Evolutionary conservation across 2,888 invertebrate genomes (phyloP), one percentile per base, ranked within the genome.

Genomic region (Cantharis nigra): DNA sequence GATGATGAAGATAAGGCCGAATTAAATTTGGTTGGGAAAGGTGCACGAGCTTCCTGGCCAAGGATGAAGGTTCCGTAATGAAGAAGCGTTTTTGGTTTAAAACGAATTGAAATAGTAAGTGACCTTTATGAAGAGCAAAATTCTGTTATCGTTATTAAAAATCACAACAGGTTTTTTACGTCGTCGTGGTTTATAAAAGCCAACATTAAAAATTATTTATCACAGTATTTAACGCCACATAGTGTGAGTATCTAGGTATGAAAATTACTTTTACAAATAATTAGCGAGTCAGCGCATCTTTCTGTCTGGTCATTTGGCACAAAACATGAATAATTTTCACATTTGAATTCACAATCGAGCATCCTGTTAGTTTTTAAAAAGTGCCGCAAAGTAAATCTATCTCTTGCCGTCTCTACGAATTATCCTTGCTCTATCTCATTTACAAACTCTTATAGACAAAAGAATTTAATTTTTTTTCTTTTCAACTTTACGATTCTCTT

Each of bases 281-380:
- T 87, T 87, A 86, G 84, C 84, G 80, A 86, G 85, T 85, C 86
- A 81, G 78, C 82, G 81, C 84, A 83, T 83, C 82, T 81, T 81
- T 81, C 77, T 80, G 80, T 80, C 79, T 82, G 83, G 83, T 85
- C 83, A 84, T 85, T 86, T 85, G 83, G 83, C 84, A 81, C 85
- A 84, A 82, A 84, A 83, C 81, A 83, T 84, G 87, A 85, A 87
- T 87, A 87, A 87, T 87, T 86, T 87, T 87, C 86, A 80, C 86
- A 86, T 87, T 86, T 87, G 84, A 85, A 87, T 87, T 84, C 86
- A 85, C 83, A 81, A 84, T 84, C 82, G 83, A 81, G 84, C 84
- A 84, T 85, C 84, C 85, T 85, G 85, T 83, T 81, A 78, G 82
- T 79, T 79, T 80, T 77, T 71, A 70, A 67, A 74, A 74, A 71